These are phyloP conservation scores for Corythornis cristatus DNA, from an alignment of 2,113 vertebrate species.

Conservation along the genomic window DNA sequence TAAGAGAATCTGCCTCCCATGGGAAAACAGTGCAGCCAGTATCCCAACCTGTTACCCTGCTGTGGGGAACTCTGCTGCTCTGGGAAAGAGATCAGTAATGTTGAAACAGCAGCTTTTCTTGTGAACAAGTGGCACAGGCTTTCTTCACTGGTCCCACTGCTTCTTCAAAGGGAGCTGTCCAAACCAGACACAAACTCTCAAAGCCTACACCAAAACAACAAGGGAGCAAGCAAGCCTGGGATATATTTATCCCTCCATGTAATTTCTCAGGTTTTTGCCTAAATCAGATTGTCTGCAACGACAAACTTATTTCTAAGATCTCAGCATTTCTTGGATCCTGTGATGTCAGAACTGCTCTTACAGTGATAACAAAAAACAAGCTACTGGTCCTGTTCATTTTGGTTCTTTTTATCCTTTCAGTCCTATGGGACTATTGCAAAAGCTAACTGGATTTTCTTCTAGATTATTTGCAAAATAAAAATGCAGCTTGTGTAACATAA, in stretches of 20 bases:
- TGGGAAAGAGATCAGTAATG: not conserved
- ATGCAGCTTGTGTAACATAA: not conserved
- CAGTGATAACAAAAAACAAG: not conserved
- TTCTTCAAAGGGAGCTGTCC: not conserved
- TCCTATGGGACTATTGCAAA: not conserved
- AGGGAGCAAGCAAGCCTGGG: not conserved
- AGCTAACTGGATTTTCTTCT: not conserved
- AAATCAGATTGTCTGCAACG: not conserved
- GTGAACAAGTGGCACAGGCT: not conserved
- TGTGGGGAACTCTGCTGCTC: not conserved
- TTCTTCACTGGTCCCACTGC: not conserved
- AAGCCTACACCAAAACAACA: not conserved
- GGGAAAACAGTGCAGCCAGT: not conserved
- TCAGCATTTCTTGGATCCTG: not conserved
- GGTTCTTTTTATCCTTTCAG: not conserved
- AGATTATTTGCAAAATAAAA: not conserved
- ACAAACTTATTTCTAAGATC: not conserved
- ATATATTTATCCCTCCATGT: not conserved
- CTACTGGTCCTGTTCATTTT: not conserved
- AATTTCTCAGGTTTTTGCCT: not conserved
- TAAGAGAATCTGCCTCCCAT: not conserved
- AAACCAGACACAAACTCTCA: not conserved
- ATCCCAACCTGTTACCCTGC: rapidly evolving
- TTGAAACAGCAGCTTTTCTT: not conserved
- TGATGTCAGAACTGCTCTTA: not conserved